phyloP scores from a whole-genome alignment of 2,888 invertebrate species.

The Phyllotreta striolata region DNA sequence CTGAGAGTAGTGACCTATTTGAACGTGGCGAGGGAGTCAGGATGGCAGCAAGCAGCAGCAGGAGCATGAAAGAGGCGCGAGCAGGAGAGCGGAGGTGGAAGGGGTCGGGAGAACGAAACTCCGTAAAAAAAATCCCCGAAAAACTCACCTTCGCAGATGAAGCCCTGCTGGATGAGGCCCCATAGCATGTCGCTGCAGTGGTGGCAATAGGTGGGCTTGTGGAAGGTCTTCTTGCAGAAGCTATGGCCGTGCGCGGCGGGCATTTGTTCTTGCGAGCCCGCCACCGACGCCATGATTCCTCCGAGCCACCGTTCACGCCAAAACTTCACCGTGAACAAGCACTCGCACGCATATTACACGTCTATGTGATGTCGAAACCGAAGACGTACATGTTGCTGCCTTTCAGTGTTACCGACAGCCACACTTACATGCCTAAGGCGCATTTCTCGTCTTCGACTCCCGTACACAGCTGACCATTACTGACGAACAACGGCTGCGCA shows the following conservation, averaged over 20 bases:
- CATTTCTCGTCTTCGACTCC: conserved; percentile 56
- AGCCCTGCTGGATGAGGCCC: conserved; percentile 99
- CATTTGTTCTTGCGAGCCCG: conserved; percentile 61
- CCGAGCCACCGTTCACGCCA: conserved; percentile 70
- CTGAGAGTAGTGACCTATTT: conserved; percentile 40
- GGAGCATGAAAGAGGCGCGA: conserved; percentile 28
- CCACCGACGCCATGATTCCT: conserved; percentile 66
- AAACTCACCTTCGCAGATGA: conserved; percentile 96
- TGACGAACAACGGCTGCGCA: conserved; percentile 55
- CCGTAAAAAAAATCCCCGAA: conserved; percentile 15
- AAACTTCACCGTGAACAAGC: conserved; percentile 69
- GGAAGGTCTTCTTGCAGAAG: conserved; percentile 99
- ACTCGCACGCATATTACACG: conserved; percentile 63
- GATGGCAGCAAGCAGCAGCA: conserved; percentile 34
- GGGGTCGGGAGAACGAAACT: conserved; percentile 1
- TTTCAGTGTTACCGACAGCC: conserved; percentile 57
- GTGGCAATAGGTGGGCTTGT: conserved; percentile 99
- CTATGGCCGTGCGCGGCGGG: conserved; percentile 86
- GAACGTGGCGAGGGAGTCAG: conserved; percentile 32
- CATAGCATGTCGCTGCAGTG: conserved; percentile 99
- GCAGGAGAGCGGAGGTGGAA: conserved; percentile 16
- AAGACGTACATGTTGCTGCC: conserved; percentile 65
- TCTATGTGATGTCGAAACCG: conserved; percentile 69
- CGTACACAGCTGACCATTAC: conserved; percentile 59
- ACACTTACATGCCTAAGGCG: conserved; percentile 60